Percentiles rank a stretch among this genome's conserved stretches.
Conservation (phyloP, 2,888 invertebrate genomes). For the Myathropa florea region DNA sequence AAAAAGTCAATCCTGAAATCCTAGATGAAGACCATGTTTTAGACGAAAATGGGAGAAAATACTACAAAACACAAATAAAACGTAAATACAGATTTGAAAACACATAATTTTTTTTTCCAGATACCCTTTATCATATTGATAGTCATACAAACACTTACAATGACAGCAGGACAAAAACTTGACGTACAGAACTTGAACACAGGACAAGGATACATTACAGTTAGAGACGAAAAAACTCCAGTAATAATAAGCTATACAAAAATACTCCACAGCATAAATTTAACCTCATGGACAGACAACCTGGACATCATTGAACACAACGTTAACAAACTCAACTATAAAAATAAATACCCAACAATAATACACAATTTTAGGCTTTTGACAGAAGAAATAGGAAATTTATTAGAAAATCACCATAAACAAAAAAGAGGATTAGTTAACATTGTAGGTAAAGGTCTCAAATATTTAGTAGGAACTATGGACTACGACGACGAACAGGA, state of each 20-base stretch:
- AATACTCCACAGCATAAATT: no score
- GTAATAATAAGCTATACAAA: no score
- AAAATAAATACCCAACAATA: conserved; percentile 13
- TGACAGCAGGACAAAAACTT: neutral
- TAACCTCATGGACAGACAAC: no score
- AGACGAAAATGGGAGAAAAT: conserved; percentile 9
- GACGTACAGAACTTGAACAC: conserved; percentile 13
- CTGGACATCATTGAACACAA: no score
- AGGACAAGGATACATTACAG: conserved; percentile 5
- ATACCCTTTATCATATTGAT: neutral
- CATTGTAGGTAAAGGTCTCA: conserved; percentile 1
- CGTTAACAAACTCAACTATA: conserved; percentile 6
- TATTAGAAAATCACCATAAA: conserved; percentile 1
- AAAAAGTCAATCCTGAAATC: conserved; percentile 5
- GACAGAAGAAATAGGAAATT: neutral
- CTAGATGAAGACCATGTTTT: no score
- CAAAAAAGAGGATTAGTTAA: conserved; percentile 10
- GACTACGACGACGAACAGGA: conserved; percentile 24
- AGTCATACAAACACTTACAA: neutral
- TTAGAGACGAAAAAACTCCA: no score
- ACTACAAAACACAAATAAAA: conserved; percentile 19
- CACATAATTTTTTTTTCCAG: neutral
- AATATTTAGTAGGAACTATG: conserved; percentile 21
- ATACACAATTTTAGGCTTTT: no score
- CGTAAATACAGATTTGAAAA: conserved; percentile 11